Conservation (phyloP, 2,888 invertebrate species). For the Drosophila putrida region DNA sequence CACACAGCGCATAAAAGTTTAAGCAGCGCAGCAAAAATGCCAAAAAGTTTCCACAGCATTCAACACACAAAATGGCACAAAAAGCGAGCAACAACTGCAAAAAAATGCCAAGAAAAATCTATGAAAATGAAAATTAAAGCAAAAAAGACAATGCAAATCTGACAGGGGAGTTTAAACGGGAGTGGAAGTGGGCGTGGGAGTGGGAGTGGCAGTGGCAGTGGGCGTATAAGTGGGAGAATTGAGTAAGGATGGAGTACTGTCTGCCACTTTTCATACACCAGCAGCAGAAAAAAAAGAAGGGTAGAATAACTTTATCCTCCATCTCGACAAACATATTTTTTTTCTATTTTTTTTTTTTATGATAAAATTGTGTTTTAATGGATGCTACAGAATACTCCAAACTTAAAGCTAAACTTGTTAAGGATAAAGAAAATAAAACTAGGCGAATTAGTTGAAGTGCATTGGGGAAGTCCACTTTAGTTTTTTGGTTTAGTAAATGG, state of each 20-base stretch:
- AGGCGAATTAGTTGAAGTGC: not conserved
- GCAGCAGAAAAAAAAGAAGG: slow-evolving; percentile 28
- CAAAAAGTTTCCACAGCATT: slow-evolving; percentile 78
- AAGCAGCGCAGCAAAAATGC: slow-evolving; percentile 81
- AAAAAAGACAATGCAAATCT: slow-evolving; percentile 63
- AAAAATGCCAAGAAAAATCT: slow-evolving; percentile 54
- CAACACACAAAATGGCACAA: slow-evolving; percentile 67
- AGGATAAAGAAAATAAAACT: not conserved
- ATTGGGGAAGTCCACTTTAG: not conserved
- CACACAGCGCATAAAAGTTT: slow-evolving; percentile 75
- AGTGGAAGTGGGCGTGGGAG: not conserved
- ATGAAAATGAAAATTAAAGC: slow-evolving; percentile 80
- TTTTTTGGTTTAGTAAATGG: no score
- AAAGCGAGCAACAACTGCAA: slow-evolving; percentile 53
- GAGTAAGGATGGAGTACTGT: slow-evolving; percentile 17
- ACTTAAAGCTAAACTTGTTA: slow-evolving; percentile 23
- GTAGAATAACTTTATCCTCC: slow-evolving; percentile 39
- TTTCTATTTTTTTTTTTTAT: slow-evolving; percentile 16
- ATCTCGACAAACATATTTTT: slow-evolving; percentile 20
- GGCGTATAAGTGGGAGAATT: slow-evolving; percentile 5
- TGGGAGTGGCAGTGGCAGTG: not conserved
- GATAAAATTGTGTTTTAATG: slow-evolving; percentile 45
- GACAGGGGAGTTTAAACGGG: slow-evolving; percentile 22
- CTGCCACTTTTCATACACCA: slow-evolving; percentile 38
- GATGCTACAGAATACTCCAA: slow-evolving; percentile 21